Evolutionary conservation across 1,140 invertebrate genomes (phyloP), one percentile per base, ranked within the genome.

Genomic region (Ridgeia piscesae): DNA sequence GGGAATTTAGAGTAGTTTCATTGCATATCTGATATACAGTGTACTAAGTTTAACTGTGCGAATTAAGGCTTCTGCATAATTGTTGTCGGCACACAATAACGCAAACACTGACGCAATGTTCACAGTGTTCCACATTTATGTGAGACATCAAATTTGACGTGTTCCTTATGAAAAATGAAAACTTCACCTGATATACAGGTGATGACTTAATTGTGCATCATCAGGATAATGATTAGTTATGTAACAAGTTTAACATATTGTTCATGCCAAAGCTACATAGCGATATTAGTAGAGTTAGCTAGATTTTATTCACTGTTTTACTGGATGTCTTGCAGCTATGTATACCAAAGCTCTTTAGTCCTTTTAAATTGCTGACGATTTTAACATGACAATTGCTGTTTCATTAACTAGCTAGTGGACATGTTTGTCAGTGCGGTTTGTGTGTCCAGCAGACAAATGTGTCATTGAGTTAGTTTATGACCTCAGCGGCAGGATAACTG

Each of bases 321-420:
- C 27, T 77, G 58, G 58, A 77, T 77, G 58, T 27, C 58, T 77
- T 77, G 8, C 58, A 77, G 58, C 58, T 77, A 77, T 77, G 58
- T 77, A 77, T 77, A 6, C 27, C 58, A 77, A 77, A 77, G 58
- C 58, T 27, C 27, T 77, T 77, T 77, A 77, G 58, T 77, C 27
- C 17, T 77, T 77, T 77, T 77, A 77, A 77, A 77, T 77, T 77
- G 58, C 58, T 77, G 58, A 77, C 27, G 58, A 21, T 77, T 77
- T 77, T 77, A 77, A 77, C 58, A 77, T 77, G 58, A 77, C 58
- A 77, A 77, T 31, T 77, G 58, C 58, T 77, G 58, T 77, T 77
- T 77, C 58, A 77, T 77, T 77, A 21, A 77, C 14, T 77, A 77
- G 58, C 58, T 21, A 77, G 58, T 21, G 2, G 27, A 77, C 58